Base-by-base conservation (phyloP, 2,797 vertebrate species). In the Crotalus adamanteus region DNA sequence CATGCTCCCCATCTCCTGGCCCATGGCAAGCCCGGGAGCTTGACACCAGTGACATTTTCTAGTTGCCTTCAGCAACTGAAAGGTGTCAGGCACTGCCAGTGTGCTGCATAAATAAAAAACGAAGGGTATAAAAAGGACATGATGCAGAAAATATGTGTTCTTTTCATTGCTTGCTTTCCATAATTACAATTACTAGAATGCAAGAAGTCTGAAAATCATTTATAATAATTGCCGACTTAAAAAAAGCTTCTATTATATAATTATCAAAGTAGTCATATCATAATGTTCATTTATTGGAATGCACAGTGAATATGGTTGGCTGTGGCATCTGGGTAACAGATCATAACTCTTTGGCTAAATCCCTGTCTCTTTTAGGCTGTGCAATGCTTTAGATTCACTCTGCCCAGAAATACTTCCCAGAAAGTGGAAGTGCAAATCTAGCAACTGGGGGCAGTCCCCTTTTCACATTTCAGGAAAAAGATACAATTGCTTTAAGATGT, bases 61-160 rank as follows among this genome's bases (percentile, higher is more conserved):
- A 57, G 88, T 55, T 90, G 88, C 92, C 78, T 90, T 53, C 9
- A 37, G 92, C 92, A 65, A 37, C 42, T 90, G 86, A 60, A 90
- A 90, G 25, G 51, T 83, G 31, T 86, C 78, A 65, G 78, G 78
- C 51, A 69, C 65, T 57, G 78, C 31, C 78, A n/a, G 51, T 16
- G 16, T 63, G 28, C 47, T 25, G 37, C n/a, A n/a, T 73, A 31
- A 56, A 16, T 65, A 56, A 47, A 90, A 86, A 86, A 31, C 0
- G 18, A 90, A 90, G 37, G 78, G 53, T 28, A 90, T 31, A 28
- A 53, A 56, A 56, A 90, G 20, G 57, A 89, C 5, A 20, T 13
- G 22, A 56, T 53, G 22, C n/a, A 85, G 73, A 65, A n/a, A 20
- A 69, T 86, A 47, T 37, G 7, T 65, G 2, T 26, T 85, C 1